Percentiles rank a stretch among this genome's conserved stretches.
Conservation (phyloP, 2,113 vertebrate genomes). For the Melospiza georgiana region DNA sequence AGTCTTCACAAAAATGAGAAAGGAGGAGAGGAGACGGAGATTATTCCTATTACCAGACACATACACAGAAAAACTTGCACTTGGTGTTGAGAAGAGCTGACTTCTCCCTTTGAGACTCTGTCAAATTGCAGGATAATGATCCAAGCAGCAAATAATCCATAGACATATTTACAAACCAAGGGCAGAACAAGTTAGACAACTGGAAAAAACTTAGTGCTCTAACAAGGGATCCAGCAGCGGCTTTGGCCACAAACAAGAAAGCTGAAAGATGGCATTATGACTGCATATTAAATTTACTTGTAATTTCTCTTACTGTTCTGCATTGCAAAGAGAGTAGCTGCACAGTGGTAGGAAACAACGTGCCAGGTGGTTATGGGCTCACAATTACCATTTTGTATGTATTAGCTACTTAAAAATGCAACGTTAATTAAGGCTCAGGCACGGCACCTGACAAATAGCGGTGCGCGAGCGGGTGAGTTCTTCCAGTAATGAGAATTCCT, state of each 20-base stretch:
- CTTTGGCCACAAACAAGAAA: background rate
- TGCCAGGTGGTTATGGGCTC: slow-evolving; percentile 18
- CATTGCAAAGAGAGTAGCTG: background rate
- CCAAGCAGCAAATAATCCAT: background rate
- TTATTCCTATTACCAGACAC: background rate
- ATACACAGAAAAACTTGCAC: background rate
- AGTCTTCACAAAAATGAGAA: background rate
- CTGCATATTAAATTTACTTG: slow-evolving; percentile 34
- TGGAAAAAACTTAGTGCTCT: background rate
- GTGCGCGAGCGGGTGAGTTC: background rate
- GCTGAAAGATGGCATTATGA: slow-evolving; percentile 16
- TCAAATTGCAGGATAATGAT: background rate
- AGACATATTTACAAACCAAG: slow-evolving; percentile 7
- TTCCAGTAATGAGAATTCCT: slow-evolving; percentile 6
- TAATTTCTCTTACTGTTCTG: slow-evolving; percentile 42
- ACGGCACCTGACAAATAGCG: background rate
- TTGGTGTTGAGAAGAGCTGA: background rate
- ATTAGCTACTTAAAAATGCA: slow-evolving; percentile 31
- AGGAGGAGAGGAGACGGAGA: background rate
- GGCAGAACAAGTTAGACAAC: background rate
- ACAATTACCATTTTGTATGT: slow-evolving; percentile 47
- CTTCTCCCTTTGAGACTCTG: background rate
- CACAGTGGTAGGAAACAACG: slow-evolving; percentile 32
- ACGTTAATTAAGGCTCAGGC: slow-evolving; percentile 49
- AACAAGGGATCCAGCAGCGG: background rate